Percentiles rank a stretch among this genome's conserved stretches.
Conservation (phyloP, 2,888 invertebrate genomes). For the Eristalinus sepulchralis region DNA sequence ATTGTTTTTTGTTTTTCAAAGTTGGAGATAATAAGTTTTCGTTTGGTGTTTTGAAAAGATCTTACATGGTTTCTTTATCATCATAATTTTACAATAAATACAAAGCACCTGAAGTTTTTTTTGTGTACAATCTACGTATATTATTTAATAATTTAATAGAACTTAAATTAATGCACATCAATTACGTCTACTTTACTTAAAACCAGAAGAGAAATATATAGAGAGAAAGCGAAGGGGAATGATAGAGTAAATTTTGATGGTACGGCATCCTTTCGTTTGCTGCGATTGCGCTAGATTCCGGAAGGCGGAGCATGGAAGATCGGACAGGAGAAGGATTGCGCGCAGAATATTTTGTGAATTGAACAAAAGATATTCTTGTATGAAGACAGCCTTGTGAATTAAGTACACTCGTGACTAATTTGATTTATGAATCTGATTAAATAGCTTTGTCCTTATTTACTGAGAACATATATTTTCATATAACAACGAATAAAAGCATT, state of each 20-base stretch:
- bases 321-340: not conserved
- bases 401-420: constrained; percentile 60
- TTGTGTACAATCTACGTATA: constrained; percentile 66
- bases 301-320: not conserved
- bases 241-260: not conserved
- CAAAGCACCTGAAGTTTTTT: constrained; percentile 67
- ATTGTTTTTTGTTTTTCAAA: constrained; percentile 37
- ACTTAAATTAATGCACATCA: constrained; percentile 30
- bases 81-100: constrained; percentile 60
- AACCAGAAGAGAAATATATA: not conserved
- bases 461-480: not conserved
- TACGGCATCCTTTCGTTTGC: not conserved
- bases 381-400: constrained; percentile 63
- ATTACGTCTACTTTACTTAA: constrained; percentile 40
- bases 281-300: constrained; percentile 7
- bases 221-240: too few species aligned
- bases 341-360: not conserved
- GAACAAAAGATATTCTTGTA: constrained; percentile 12
- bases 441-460: constrained; percentile 13
- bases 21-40: constrained; percentile 46
- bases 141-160: constrained; percentile 1
- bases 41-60: constrained; percentile 58
- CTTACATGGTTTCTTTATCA: constrained; percentile 25
- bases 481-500: constrained; percentile 27
- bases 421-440: constrained; percentile 13